Evolutionary conservation across 2,888 invertebrate species (phyloP).

Genomic region (Xanthia togata): DNA sequence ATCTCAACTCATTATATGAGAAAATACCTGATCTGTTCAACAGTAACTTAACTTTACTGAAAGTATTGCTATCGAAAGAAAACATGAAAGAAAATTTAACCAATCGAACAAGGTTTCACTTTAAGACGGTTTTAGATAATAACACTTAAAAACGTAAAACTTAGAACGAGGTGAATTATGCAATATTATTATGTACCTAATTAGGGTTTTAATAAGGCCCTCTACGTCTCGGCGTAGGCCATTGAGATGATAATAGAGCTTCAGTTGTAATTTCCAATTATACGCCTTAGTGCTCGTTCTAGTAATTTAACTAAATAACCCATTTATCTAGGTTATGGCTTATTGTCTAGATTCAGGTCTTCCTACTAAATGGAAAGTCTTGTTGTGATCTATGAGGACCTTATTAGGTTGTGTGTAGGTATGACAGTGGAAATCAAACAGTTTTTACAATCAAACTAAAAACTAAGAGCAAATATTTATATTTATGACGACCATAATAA

Average conservation of each 20-base stretch:
- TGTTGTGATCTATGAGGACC: neutral
- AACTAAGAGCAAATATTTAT: neutral
- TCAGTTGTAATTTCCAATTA: constrained; percentile 43
- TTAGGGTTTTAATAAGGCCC: constrained; percentile 1
- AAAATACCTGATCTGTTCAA: neutral
- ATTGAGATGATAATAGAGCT: constrained; percentile 32
- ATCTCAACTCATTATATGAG: too few species aligned
- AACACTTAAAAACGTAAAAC: neutral
- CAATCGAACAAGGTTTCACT: neutral
- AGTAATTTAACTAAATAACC: constrained; percentile 51
- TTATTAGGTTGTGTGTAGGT: neutral
- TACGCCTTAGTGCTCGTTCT: constrained; percentile 16
- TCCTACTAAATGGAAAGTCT: constrained; percentile 17
- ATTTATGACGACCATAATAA: constrained; percentile 4
- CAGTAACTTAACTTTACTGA: neutral
- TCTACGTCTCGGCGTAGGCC: constrained; percentile 1
- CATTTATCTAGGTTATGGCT: constrained; percentile 47
- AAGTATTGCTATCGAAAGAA: neutral
- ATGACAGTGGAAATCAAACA: neutral
- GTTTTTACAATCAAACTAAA: neutral
- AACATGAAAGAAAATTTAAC: neutral
- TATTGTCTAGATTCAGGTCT: constrained; percentile 24
- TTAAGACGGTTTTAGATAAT: neutral
- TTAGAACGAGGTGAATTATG: constrained; percentile 5
- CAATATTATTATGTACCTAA: neutral